Evolutionary conservation across 2,797 vertebrate species (phyloP), one percentile per base, ranked within the genome.

Genomic region (Pelodytes ibericus): DNA sequence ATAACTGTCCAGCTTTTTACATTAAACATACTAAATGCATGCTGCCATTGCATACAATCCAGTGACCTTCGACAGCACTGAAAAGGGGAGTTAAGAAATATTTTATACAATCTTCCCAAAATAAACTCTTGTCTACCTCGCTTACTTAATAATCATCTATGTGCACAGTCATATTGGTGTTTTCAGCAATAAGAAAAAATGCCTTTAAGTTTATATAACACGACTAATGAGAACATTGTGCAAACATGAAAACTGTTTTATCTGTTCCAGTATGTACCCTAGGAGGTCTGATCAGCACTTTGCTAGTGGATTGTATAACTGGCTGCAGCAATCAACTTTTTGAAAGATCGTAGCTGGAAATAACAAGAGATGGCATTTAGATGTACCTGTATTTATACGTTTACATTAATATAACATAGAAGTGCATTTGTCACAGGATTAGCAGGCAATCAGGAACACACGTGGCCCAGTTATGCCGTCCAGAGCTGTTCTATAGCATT

Each of bases 211-310:
- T 67, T 67, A 67, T 67, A 29, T 53, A 67, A 67, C 25, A 51
- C 11, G 7, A 67, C 27, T 67, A 67, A 67, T 51, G 24, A 51
- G 64, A 67, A 30, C 41, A 51, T 51, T 61, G 4, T 60, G n/a
- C 57, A 71, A 61, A 71, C 69, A 71, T 49, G 56, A 71, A 47
- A 60, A 47, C n/a, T 27, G 68, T 58, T 71, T 60, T 30, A 71
- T 71, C 36, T 60, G 26, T 44, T 15, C 25, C 20, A 6, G 31
- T n/a, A 3, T 53, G 20, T 51, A 6, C 44, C 64, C 41, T 67
- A 26, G 57, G 56, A 47, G 70, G 39, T 49, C 39, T 61, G 24
- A 49, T 72, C 41, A 9, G 70, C 58, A 47, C n/a, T 41, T 39
- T 61, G 57, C 39, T n/a, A 60, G 58, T 60, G 15, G 6, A 67